Evolutionary conservation across 2,113 vertebrate genomes (phyloP).

Genomic region (Heteronetta atricapilla): DNA sequence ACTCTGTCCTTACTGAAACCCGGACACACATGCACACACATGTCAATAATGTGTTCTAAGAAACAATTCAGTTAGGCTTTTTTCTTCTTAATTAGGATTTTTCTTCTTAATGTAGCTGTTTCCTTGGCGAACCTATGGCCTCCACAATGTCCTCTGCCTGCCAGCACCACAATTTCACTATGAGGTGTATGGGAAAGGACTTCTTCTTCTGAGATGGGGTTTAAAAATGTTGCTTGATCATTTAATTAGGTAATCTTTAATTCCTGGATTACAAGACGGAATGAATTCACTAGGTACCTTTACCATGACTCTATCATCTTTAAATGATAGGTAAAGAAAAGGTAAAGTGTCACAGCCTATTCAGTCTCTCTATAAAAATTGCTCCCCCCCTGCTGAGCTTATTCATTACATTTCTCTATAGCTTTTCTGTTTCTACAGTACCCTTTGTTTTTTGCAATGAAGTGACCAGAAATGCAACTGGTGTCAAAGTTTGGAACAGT

Average conservation of each 20-base stretch:
- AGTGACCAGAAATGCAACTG: background rate
- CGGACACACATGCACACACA: no score
- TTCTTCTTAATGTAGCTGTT: background rate
- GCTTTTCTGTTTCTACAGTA: background rate
- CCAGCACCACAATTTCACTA: background rate
- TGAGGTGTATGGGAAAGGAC: background rate
- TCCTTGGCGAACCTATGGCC: background rate
- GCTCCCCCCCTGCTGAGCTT: background rate
- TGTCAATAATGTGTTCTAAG: background rate
- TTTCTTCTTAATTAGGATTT: background rate
- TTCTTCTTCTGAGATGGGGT: background rate
- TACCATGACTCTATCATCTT: fast-evolving
- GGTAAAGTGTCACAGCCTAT: background rate
- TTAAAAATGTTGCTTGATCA: background rate
- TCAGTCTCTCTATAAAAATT: background rate
- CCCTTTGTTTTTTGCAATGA: background rate
- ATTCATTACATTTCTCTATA: background rate
- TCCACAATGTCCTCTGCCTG: background rate
- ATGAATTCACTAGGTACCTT: background rate
- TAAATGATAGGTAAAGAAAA: no score
- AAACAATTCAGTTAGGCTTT: background rate
- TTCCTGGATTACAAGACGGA: background rate
- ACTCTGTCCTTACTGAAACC: no score
- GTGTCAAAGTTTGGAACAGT: background rate
- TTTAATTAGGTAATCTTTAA: background rate